These are phyloP conservation scores for Pica pica DNA, from an alignment of 2,113 vertebrate species.

Conservation along the genomic window DNA sequence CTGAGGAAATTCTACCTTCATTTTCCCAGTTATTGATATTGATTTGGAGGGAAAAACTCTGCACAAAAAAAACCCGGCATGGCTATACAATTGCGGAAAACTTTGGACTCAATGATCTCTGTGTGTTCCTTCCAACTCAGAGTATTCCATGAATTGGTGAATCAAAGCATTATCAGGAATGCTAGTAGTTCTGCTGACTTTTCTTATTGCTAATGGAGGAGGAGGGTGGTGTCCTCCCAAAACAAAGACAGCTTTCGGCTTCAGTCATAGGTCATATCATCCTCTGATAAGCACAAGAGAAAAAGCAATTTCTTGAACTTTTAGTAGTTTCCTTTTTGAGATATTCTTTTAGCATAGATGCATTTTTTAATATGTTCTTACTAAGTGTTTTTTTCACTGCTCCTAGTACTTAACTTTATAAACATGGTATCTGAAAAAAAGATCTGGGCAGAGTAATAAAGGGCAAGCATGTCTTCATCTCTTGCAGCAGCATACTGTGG, in stretches of 20 bases:
- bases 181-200: neutral
- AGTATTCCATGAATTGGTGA: neutral
- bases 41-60: neutral
- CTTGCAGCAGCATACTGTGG: neutral
- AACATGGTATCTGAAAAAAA: neutral
- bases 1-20: neutral
- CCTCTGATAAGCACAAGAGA: neutral
- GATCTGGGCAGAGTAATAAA: neutral
- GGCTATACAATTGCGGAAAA: neutral
- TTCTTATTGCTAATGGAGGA: neutral
- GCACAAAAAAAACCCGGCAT: neutral
- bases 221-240: fast-evolving
- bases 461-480: neutral
- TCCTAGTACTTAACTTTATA: neutral
- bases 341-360: neutral
- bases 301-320: neutral
- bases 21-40: neutral
- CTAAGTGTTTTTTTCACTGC: neutral
- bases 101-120: neutral
- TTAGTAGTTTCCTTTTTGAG: neutral
- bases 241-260: neutral
- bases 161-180: neutral
- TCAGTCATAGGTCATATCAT: neutral
- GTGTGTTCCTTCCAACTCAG: neutral
- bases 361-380: neutral